A percentile compares a stretch with the other conserved stretches of the same genome.
phyloP scores from a whole-genome alignment of 2,113 vertebrate genomes.

The Ictidomys tridecemlineatus region DNA sequence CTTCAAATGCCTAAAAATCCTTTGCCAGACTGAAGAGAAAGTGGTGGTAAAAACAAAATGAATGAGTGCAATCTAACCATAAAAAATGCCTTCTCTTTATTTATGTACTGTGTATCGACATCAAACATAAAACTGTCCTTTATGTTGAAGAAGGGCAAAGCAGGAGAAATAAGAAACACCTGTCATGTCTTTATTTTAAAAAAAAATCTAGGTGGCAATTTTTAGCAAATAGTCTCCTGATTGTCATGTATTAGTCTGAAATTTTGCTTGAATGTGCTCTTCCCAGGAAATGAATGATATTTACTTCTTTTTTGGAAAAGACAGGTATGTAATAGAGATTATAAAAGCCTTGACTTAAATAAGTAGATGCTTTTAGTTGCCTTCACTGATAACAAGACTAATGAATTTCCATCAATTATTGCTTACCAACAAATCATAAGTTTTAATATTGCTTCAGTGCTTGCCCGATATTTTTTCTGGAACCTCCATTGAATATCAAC shows the following conservation, averaged over 20 bases:
- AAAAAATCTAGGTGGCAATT: neutral
- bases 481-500: neutral
- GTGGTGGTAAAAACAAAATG: neutral
- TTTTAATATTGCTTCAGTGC: neutral
- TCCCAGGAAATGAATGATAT: slow-evolving; percentile 36
- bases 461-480: neutral
- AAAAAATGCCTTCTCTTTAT: slow-evolving; percentile 25
- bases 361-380: neutral
- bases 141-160: slow-evolving; percentile 30
- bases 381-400: neutral
- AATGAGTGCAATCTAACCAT: neutral
- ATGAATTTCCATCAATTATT: neutral
- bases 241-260: neutral
- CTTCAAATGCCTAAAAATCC: neutral
- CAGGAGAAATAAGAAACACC: neutral
- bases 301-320: slow-evolving; percentile 48
- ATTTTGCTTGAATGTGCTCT: slow-evolving; percentile 50
- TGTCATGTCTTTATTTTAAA: slow-evolving; percentile 29
- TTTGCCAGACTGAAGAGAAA: neutral
- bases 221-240: slow-evolving; percentile 31
- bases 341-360: neutral
- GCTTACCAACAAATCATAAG: neutral
- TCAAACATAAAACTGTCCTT: slow-evolving; percentile 29
- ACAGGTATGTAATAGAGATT: neutral
- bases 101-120: neutral